Conservation (phyloP, 1,140 invertebrate species). For the Apis dorsata region DNA sequence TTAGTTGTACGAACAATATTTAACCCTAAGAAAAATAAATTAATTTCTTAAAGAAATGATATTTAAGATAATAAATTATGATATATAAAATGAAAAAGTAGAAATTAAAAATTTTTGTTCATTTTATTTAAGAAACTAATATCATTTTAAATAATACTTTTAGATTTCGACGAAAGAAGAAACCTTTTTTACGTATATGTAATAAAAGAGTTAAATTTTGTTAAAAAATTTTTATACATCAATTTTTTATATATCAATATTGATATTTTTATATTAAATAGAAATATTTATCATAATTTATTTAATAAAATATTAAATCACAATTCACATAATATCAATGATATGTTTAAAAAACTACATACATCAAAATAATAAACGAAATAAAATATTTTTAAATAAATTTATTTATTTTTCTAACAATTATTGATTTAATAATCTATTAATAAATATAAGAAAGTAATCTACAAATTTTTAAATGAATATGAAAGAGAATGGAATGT, state of each 20-base stretch:
- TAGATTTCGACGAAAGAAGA: too few species aligned
- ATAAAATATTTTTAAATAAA: neutral
- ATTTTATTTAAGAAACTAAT: too few species aligned
- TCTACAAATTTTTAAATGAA: neutral
- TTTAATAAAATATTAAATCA: neutral
- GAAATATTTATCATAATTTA: neutral
- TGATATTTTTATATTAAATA: too few species aligned
- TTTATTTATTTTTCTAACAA: neutral
- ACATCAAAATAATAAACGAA: neutral
- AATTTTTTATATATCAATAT: too few species aligned
- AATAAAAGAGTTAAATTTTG: too few species aligned
- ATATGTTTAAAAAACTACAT: too few species aligned
- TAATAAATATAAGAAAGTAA: neutral
- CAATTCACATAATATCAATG: neutral
- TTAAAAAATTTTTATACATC: too few species aligned
- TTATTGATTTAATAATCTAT: neutral
- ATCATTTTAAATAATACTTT: too few species aligned
- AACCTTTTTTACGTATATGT: too few species aligned
- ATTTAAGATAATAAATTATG: neutral
- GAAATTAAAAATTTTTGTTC: neutral
- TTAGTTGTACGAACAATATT: neutral
- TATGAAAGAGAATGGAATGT: neutral
- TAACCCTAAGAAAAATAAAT: neutral
- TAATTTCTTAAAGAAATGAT: too few species aligned
- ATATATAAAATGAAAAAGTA: neutral